Conservation (phyloP, 2,888 invertebrate genomes). For the Tupiocoris notatus region DNA sequence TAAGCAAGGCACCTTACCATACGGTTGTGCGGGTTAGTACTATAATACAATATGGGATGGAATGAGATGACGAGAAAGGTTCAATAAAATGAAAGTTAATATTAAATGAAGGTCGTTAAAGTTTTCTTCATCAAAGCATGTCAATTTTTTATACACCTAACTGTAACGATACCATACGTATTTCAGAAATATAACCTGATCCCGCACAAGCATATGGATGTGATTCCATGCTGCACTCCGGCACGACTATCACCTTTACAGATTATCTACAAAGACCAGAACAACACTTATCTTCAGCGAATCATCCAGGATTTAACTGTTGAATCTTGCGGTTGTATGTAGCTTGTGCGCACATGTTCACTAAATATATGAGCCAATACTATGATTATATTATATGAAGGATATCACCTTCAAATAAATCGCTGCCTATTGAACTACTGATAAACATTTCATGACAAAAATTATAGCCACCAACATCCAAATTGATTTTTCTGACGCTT, state of each 20-base stretch:
- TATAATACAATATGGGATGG: too few relatives aligned
- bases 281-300: constrained; percentile 74
- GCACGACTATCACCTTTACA: constrained; percentile 77
- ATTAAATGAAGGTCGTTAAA: too few relatives aligned
- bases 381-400: too few relatives aligned
- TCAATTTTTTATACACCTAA: neutral
- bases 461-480: too few relatives aligned
- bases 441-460: too few relatives aligned
- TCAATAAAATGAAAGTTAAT: too few relatives aligned
- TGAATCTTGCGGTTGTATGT: constrained; percentile 88
- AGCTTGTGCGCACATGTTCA: neutral
- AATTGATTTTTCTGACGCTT: too few relatives aligned
- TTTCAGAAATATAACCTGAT: constrained; percentile 71
- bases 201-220: constrained; percentile 58
- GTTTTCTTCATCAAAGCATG: too few relatives aligned
- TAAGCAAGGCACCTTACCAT: constrained; percentile 42
- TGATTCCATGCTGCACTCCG: constrained; percentile 83
- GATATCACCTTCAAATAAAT: too few relatives aligned
- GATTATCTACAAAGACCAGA: constrained; percentile 75
- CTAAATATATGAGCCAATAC: neutral
- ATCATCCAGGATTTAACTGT: constrained; percentile 86
- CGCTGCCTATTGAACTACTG: too few relatives aligned
- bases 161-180: constrained; percentile 45
- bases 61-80: too few relatives aligned
- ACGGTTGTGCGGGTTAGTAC: constrained; percentile 45